These are phyloP conservation scores for Cacoxenus indagator DNA, from an alignment of 2,888 invertebrate genomes.

Conservation along the genomic window DNA sequence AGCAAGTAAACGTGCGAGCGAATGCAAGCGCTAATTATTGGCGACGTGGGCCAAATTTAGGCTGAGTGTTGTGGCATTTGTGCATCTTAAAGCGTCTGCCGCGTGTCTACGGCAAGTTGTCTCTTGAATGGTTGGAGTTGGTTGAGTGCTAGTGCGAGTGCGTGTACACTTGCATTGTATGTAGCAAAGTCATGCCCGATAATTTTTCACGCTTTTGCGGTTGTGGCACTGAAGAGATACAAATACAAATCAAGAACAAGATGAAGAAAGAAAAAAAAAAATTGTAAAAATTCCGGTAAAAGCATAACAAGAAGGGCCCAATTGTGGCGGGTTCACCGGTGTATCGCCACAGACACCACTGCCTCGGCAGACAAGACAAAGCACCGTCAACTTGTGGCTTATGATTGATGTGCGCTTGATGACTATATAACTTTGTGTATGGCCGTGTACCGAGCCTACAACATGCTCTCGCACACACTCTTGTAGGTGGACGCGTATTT, in stretches of 20 bases:
- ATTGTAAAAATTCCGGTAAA: too few species aligned
- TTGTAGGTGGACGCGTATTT: conserved; percentile 61
- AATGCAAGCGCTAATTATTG: neutral
- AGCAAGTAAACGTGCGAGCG: too few species aligned
- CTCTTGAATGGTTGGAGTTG: neutral
- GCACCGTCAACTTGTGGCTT: conserved; percentile 43
- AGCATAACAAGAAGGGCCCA: neutral
- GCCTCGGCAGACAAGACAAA: too few species aligned
- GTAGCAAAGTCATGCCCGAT: conserved; percentile 56
- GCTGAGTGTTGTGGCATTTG: conserved; percentile 33
- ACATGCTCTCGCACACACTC: neutral
- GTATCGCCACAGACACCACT: too few species aligned
- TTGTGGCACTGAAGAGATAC: conserved; percentile 8
- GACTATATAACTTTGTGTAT: conserved; percentile 65
- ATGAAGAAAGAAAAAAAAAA: conserved; percentile 2
- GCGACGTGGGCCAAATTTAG: conserved; percentile 52
- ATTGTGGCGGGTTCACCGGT: neutral
- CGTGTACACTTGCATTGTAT: neutral
- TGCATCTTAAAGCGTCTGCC: conserved; percentile 9
- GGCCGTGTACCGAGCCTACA: neutral
- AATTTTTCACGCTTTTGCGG: conserved; percentile 61
- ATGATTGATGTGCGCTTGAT: conserved; percentile 67
- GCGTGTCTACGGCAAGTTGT: neutral
- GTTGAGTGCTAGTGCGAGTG: neutral
- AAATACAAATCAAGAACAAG: neutral